phyloP scores from a whole-genome alignment of 2,113 vertebrate species.

The Cyprinodon variegatus region DNA sequence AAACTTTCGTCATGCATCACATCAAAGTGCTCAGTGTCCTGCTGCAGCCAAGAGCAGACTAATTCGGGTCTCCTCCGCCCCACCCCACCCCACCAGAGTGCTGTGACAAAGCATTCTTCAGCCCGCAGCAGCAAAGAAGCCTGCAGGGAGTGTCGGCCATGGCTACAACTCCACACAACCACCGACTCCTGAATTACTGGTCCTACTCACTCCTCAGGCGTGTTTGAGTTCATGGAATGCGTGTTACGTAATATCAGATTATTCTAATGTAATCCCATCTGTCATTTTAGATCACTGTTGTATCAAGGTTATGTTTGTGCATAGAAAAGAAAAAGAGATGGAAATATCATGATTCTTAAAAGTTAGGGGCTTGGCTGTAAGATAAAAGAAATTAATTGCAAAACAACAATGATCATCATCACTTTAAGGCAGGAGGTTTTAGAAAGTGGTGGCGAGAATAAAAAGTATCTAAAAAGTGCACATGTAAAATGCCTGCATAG shows the following conservation, averaged over 20 bases:
- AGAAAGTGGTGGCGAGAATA: too few species aligned
- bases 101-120: conserved; percentile 52
- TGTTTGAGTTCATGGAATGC: background rate
- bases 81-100: conserved; percentile 19
- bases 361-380: background rate
- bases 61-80: conserved; percentile 5
- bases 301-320: background rate
- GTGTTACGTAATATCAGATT: background rate
- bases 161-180: background rate
- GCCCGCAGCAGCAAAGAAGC: conserved; percentile 17
- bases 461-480: too few species aligned
- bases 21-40: conserved; percentile 29
- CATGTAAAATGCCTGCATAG: too few species aligned
- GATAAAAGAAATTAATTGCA: background rate
- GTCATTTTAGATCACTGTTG: conserved; percentile 1
- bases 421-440: too few species aligned
- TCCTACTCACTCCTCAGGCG: background rate
- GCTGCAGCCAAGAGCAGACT: conserved; percentile 29
- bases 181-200: conserved; percentile 2
- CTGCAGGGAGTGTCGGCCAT: conserved; percentile 15
- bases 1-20: conserved; percentile 28
- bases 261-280: background rate
- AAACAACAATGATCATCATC: too few species aligned
- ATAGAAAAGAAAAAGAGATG: background rate
- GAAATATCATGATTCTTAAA: background rate